Base-by-base conservation (phyloP, 2,888 invertebrate genomes). In the Aphidius colemani region DNA sequence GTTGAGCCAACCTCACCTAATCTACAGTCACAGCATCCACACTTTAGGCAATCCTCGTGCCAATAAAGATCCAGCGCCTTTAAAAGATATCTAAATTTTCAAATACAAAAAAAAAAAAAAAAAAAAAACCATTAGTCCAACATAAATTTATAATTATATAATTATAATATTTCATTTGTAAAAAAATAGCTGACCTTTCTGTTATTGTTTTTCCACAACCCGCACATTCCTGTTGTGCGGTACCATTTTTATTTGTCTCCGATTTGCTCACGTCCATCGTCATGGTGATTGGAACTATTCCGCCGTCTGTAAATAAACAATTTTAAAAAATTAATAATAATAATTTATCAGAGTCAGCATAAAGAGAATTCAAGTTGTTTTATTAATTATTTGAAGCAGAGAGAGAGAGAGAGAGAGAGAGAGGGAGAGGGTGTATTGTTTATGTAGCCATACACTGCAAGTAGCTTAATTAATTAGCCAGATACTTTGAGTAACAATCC, bases 41-140 rank as follows among this genome's bases (percentile, higher is more conserved):
- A 96, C 84, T 97, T 98, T 67, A 98, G 88, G 83, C 98, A 98
- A 85, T 98, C 97, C 83, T 98, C 98, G 83, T 98, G 98, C 97
- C 98, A 98, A 79, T 91, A 90, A 84, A 94, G 89, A 83, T 97
- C 96, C 78, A 97, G 84, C 3, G 97, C 96, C 83, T 95, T 94
- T 77, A 97, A 88, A 71, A 96, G 87, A 82, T 89, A 96, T 75
- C 95, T 84, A 75, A 65, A 67, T 67, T 67, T 18, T 18, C 13
- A 18, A n/a, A n/a, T n/a, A n/a, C n/a, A n/a, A n/a, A n/a, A n/a
- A n/a, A n/a, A n/a, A n/a, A n/a, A n/a, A n/a, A n/a, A n/a, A n/a
- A n/a, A n/a, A n/a, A n/a, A n/a, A n/a, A n/a, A n/a, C n/a, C n/a
- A n/a, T n/a, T n/a, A n/a, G n/a, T n/a, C n/a, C n/a, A n/a, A n/a